These are phyloP conservation scores for Sarcophaga bullata DNA, from an alignment of 1,140 invertebrate species.

Conservation along the genomic window DNA sequence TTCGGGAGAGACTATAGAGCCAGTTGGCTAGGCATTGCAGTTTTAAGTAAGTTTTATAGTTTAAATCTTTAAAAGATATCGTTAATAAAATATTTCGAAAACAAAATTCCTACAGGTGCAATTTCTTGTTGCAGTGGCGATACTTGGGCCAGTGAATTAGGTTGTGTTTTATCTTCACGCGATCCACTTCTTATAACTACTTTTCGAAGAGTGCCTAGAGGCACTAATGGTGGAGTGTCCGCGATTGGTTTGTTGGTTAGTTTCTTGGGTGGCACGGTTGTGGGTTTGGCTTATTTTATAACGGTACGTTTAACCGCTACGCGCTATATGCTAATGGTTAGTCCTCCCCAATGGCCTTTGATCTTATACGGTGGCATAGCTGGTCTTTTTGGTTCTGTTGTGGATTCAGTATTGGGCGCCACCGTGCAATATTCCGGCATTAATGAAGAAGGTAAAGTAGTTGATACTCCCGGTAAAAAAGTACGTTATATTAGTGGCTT, in stretches of 20 bases:
- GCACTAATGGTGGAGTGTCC: slow-evolving; percentile 87
- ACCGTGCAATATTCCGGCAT: slow-evolving; percentile 86
- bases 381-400: slow-evolving; percentile 82
- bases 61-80: not conserved
- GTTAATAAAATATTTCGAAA: not conserved
- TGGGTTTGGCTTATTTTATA: slow-evolving; percentile 81
- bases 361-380: slow-evolving; percentile 76
- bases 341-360: slow-evolving; percentile 85
- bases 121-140: slow-evolving; percentile 89
- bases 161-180: slow-evolving; percentile 75
- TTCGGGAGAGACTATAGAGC: slow-evolving; percentile 80
- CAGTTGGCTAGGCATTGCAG: slow-evolving; percentile 83
- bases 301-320: slow-evolving; percentile 75
- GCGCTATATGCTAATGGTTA: slow-evolving; percentile 68
- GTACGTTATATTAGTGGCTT: slow-evolving; percentile 82
- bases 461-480: slow-evolving; percentile 77
- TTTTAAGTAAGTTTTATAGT: slow-evolving; percentile 71
- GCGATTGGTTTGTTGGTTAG: slow-evolving; percentile 78
- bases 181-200: slow-evolving; percentile 83
- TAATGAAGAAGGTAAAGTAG: slow-evolving; percentile 76
- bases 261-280: slow-evolving; percentile 76
- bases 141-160: slow-evolving; percentile 92
- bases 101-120: slow-evolving; percentile 68
- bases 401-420: slow-evolving; percentile 88
- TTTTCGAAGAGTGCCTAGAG: slow-evolving; percentile 79